These are phyloP conservation scores for Merops nubicus DNA, from an alignment of 2,113 vertebrate species.

Conservation along the genomic window DNA sequence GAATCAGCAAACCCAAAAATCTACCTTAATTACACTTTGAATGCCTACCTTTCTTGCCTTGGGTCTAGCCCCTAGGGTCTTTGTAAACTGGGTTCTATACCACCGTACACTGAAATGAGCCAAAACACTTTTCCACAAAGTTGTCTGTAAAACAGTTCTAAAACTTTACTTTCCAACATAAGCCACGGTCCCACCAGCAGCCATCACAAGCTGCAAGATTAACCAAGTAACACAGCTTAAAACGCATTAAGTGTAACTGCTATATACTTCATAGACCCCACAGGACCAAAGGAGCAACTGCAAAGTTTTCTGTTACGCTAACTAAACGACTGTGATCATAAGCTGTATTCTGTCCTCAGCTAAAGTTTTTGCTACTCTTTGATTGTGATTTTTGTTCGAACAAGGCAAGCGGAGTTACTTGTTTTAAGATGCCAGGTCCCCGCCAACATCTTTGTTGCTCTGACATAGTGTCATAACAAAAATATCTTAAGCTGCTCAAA, in stretches of 20 bases:
- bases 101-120: not conserved
- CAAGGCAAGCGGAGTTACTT: not conserved
- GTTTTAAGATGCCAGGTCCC: not conserved
- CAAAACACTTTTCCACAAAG: not conserved
- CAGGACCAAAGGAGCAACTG: not conserved
- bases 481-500: constrained; percentile 60
- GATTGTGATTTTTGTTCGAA: not conserved
- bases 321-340: fast-evolving
- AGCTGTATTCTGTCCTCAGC: not conserved
- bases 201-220: not conserved
- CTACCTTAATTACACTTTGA: not conserved
- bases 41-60: not conserved
- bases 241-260: not conserved
- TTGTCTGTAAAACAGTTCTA: not conserved
- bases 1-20: not conserved
- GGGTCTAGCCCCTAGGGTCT: not conserved
- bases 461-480: not conserved
- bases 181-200: not conserved
- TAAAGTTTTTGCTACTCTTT: not conserved
- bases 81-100: not conserved
- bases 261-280: not conserved
- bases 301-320: not conserved
- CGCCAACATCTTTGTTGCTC: not conserved
- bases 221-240: not conserved
- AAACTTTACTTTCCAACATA: not conserved